Conservation (phyloP, 2,888 invertebrate species). For the Ceramica pisi region DNA sequence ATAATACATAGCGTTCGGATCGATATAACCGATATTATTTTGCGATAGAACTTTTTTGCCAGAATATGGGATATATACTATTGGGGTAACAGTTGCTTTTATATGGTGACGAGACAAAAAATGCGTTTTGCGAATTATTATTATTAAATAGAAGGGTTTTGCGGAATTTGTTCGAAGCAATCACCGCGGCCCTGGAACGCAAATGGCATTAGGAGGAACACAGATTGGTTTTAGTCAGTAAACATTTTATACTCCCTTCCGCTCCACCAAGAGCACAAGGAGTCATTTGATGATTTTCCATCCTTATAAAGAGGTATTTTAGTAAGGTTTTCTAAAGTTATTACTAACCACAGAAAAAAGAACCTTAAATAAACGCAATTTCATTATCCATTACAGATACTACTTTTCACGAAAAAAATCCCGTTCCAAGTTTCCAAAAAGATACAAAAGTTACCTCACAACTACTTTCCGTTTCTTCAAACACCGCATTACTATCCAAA, state of each 20-base stretch:
- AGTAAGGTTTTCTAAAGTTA: not conserved
- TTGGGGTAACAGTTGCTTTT: not conserved
- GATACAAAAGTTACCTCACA: not conserved
- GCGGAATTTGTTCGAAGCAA: too few species aligned
- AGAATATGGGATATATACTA: not conserved
- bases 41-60: not conserved
- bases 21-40: not conserved
- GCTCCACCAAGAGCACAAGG: too few species aligned
- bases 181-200: too few species aligned
- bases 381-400: too few species aligned
- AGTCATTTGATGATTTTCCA: too few species aligned
- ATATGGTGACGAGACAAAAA: not conserved
- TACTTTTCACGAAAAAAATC: too few species aligned
- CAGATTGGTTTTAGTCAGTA: too few species aligned
- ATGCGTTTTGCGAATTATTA: too few species aligned
- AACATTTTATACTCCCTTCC: too few species aligned
- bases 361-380: too few species aligned
- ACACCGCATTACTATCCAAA: not conserved
- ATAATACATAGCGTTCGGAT: constrained; percentile 1
- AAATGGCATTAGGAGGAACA: too few species aligned
- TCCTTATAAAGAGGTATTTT: not conserved
- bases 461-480: not conserved
- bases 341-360: not conserved
- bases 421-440: not conserved
- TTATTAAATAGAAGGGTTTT: too few species aligned